A percentile compares a stretch with the other conserved stretches of the same genome.
phyloP scores from a whole-genome alignment of 2,888 invertebrate species.

The Heliconius aoede region DNA sequence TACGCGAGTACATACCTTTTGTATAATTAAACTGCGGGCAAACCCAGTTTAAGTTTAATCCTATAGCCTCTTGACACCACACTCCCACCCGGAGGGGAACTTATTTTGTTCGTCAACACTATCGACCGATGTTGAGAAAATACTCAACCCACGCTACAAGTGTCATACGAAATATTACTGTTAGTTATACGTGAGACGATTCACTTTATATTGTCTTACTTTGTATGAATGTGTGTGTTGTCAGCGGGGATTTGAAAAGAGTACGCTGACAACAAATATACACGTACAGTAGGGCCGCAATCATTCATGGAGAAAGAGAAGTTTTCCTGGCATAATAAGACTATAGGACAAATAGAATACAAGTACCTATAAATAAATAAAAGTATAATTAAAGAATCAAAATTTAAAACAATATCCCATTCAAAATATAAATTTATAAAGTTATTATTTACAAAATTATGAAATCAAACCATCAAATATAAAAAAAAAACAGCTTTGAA shows the following conservation, averaged over 20 bases:
- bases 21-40: slow-evolving; percentile 82
- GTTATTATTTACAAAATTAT: too few relatives aligned
- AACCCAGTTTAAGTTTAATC: slow-evolving; percentile 83
- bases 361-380: neutral
- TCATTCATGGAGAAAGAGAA: slow-evolving; percentile 53
- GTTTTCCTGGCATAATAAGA: neutral
- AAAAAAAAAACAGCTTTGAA: neutral
- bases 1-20: slow-evolving; percentile 76
- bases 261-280: slow-evolving; percentile 62
- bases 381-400: neutral
- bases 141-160: slow-evolving; percentile 65
- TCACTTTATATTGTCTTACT: slow-evolving; percentile 63
- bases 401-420: neutral
- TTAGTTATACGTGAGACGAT: slow-evolving; percentile 61
- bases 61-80: slow-evolving; percentile 83
- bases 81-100: slow-evolving; percentile 75
- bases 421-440: neutral
- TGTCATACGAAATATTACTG: slow-evolving; percentile 69
- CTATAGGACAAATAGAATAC: neutral
- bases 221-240: slow-evolving; percentile 56
- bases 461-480: neutral
- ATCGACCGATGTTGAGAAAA: slow-evolving; percentile 77
- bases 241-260: slow-evolving; percentile 63
- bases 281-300: slow-evolving; percentile 59
- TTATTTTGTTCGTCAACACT: slow-evolving; percentile 83